Percentiles rank a stretch among this genome's conserved stretches.
Evolutionary conservation across 2,797 vertebrate genomes (phyloP).

Genomic region (Paguma larvata): DNA sequence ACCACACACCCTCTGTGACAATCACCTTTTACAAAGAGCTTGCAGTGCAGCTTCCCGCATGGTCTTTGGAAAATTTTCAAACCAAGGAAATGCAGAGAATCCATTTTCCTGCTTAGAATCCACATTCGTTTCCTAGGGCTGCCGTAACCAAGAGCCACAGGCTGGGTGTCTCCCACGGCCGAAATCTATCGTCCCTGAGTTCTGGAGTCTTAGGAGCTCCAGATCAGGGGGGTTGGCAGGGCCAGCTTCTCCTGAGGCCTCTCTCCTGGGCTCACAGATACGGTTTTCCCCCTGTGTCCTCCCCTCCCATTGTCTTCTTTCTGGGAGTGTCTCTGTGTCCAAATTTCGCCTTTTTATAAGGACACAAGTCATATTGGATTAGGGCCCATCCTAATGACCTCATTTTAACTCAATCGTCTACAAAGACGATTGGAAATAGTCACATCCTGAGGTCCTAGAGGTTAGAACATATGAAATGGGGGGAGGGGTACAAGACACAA

Average conservation of each 20-base stretch:
- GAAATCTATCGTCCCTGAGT: background rate
- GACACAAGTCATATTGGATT: background rate
- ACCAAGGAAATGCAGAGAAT: background rate
- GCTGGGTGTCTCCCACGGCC: fast-evolving
- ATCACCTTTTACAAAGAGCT: background rate
- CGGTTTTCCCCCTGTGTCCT: background rate
- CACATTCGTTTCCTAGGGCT: background rate
- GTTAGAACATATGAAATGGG: background rate
- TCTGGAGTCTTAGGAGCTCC: background rate
- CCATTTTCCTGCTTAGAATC: background rate
- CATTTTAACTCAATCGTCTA: background rate
- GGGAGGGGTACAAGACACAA: background rate
- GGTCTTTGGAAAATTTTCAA: background rate
- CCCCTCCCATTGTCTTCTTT: fast-evolving
- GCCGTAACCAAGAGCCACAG: fast-evolving
- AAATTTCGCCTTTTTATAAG: background rate
- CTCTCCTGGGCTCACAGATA: too few relatives aligned
- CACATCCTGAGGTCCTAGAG: background rate
- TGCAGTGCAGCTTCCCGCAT: background rate
- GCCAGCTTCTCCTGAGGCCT: too few relatives aligned
- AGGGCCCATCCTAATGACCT: background rate
- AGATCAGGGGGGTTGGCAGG: fast-evolving
- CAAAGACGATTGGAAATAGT: background rate
- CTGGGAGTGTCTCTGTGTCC: background rate
- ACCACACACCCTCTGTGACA: background rate